Base-by-base conservation (phyloP, 53 echinoderm and acorn worm species). In the Apostichopus leukothele region DNA sequence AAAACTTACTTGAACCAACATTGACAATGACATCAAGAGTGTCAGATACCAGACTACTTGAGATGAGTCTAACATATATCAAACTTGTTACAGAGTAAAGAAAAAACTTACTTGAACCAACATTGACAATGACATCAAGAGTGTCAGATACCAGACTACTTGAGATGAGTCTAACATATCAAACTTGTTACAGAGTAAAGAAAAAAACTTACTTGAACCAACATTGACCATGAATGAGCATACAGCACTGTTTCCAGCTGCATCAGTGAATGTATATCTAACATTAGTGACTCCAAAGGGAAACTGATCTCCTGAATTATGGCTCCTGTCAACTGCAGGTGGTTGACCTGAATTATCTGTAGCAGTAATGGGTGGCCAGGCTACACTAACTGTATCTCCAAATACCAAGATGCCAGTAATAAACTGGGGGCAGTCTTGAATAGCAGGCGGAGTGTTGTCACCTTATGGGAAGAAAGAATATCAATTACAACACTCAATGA, bases 381-480 rank as follows among this genome's bases (percentile, higher is more conserved):
- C 60, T 0, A 63, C 61, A 26, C 60, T 84, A 60, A 63, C 61
- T 57, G 26, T 55, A 4, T 9, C 19, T 22, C 84, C 84, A 11
- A 84, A 84, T 4, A 21, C 61, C 16, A 84, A 25, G 20, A 14
- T 9, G 1, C 7, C 84, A 3, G 1, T 9, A 9, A 84, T 7
- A 19, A 10, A 7, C 3, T 7, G 60, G 11, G 92, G 92, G 71
- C 92, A 92, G 60, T 92, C 90, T 51, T 73, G 75, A 25, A 92
- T 88, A 23, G 52, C 76, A 12, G 92, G 92, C 3, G 90, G 68
- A 9, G 26, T 86, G 54, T 50, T 92, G 76, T 92, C 92, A 50
- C 50, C 73, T 71, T 39, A 55, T 59, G 74, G 22, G 63, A 63
- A 63, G 7, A 63, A 11, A 63, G 16, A 0, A 63, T 9, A 63